Percentiles rank a stretch among this genome's conserved stretches.
phyloP scores from a whole-genome alignment of 2,888 invertebrate genomes.

The Drosophila merina region DNA sequence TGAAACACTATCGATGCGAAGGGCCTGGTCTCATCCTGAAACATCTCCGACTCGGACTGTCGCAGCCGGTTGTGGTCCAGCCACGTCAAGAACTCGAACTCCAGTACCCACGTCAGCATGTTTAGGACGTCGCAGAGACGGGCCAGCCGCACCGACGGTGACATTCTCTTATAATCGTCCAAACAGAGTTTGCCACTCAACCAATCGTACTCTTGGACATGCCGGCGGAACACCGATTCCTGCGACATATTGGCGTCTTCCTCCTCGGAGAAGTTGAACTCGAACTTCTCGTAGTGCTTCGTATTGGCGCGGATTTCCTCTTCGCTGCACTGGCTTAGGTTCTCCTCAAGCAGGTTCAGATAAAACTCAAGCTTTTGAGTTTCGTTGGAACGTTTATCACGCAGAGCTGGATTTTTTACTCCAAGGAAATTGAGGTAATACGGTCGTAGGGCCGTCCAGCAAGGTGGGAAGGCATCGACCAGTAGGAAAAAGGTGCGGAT shows the following conservation, averaged over 20 bases:
- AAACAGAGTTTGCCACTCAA: slow-evolving; percentile 63
- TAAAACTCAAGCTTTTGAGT: slow-evolving; percentile 62
- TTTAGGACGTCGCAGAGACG: slow-evolving; percentile 85
- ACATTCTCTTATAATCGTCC: slow-evolving; percentile 61
- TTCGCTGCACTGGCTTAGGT: slow-evolving; percentile 48
- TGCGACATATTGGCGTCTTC: slow-evolving; percentile 41
- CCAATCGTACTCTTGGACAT: slow-evolving; percentile 78
- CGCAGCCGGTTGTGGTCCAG: slow-evolving; percentile 84
- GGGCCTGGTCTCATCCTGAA: slow-evolving; percentile 72
- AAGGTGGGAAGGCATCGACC: slow-evolving; percentile 81
- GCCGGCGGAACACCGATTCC: slow-evolving; percentile 44
- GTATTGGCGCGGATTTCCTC: slow-evolving; percentile 48
- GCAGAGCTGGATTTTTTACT: slow-evolving; percentile 45
- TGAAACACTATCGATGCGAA: slow-evolving; percentile 74
- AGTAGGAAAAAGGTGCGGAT: slow-evolving; percentile 72
- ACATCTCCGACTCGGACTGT: slow-evolving; percentile 66
- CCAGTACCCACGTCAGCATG: slow-evolving; percentile 85
- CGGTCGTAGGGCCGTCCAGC: slow-evolving; percentile 80
- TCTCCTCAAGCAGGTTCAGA: slow-evolving; percentile 70
- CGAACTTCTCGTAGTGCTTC: slow-evolving; percentile 39
- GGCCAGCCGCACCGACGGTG: slow-evolving; percentile 82
- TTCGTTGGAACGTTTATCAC: neutral
- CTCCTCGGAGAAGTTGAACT: slow-evolving; percentile 37
- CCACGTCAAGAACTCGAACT: slow-evolving; percentile 86
- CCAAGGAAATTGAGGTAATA: slow-evolving; percentile 73